phyloP scores from a whole-genome alignment of 2,113 vertebrate species.

The Melanostigma gelatinosum region DNA sequence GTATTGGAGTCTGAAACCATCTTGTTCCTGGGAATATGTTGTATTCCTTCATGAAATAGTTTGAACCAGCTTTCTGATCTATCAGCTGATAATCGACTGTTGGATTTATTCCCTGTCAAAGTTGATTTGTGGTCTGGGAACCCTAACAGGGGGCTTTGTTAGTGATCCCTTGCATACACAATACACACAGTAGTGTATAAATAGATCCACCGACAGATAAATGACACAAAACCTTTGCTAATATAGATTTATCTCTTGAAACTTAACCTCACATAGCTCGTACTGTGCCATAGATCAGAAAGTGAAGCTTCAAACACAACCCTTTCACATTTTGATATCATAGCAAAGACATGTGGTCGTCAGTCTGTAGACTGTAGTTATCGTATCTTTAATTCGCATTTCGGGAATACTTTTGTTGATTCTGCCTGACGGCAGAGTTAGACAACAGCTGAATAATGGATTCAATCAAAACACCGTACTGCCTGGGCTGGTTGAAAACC shows the following conservation, averaged over 20 bases:
- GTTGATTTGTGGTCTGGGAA: neutral
- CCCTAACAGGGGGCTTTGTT: slow-evolving; percentile 4
- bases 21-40: neutral
- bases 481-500: slow-evolving; percentile 25
- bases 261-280: neutral
- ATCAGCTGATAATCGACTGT: neutral
- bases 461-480: slow-evolving; percentile 36
- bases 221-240: neutral
- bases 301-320: neutral
- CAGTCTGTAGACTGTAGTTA: neutral
- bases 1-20: neutral
- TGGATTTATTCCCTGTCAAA: slow-evolving; percentile 7
- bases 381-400: neutral
- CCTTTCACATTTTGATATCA: neutral
- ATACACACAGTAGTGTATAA: neutral
- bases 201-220: neutral
- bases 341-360: slow-evolving; percentile 9
- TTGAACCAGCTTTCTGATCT: neutral
- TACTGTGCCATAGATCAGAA: neutral
- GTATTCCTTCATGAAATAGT: neutral
- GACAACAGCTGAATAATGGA: slow-evolving; percentile 55
- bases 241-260: neutral
- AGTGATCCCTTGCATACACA: neutral
- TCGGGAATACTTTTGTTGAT: slow-evolving; percentile 26
- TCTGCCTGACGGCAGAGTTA: slow-evolving; percentile 40